phyloP scores from a whole-genome alignment of 2,888 invertebrate genomes.

The Dynastes maya region DNA sequence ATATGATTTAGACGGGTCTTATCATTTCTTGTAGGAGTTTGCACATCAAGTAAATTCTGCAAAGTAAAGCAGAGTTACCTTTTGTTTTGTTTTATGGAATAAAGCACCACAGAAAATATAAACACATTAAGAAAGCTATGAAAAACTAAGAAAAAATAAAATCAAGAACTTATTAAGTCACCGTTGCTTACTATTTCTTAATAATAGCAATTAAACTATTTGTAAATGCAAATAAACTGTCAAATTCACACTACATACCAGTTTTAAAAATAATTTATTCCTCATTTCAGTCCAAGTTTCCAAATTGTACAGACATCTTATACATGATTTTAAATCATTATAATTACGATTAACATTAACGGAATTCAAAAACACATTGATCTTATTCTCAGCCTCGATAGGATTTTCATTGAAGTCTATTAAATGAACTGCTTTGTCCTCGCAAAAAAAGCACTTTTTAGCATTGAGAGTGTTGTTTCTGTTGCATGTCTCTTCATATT shows the following conservation, averaged over 20 bases:
- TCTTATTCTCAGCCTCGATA: conserved; percentile 46
- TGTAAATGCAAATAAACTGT: not conserved
- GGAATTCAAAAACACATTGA: conserved; percentile 51
- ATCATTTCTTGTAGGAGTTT: not conserved
- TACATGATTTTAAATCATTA: conserved; percentile 48
- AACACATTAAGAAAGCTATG: not conserved
- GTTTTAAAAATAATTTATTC: conserved; percentile 19
- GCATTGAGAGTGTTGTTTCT: conserved; percentile 29
- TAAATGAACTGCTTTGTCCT: conserved; percentile 34
- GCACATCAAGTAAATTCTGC: not conserved
- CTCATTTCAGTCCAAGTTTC: conserved; percentile 44
- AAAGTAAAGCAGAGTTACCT: not conserved
- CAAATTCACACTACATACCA: conserved; percentile 8
- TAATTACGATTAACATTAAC: conserved; percentile 42
- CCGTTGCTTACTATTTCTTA: not conserved
- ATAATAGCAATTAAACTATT: not conserved
- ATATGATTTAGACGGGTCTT: not conserved
- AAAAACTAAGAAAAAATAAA: not conserved
- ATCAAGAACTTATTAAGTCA: not conserved
- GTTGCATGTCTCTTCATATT: conserved; percentile 50
- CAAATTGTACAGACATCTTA: conserved; percentile 51
- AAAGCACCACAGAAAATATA: not conserved
- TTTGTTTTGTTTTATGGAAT: not conserved
- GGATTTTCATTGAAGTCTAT: conserved; percentile 50
- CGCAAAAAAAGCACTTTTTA: conserved; percentile 52